Conservation (phyloP, 2,113 vertebrate genomes). For the Antigone vipio region DNA sequence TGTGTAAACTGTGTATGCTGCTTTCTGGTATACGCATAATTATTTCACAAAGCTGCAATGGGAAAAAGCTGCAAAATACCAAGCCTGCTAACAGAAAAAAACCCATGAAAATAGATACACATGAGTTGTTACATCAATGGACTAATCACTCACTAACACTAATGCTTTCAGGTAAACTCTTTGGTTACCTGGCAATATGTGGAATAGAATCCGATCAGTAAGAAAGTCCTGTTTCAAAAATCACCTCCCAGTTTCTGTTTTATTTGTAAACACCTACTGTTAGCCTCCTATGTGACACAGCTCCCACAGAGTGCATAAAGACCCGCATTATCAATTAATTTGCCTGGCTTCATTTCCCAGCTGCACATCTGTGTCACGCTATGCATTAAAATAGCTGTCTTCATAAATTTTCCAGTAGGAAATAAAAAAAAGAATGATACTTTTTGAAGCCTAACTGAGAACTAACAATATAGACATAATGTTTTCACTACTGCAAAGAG, state of each 20-base stretch:
- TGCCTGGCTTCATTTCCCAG: neutral
- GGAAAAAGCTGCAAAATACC: neutral
- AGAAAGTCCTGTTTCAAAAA: neutral
- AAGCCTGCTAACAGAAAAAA: neutral
- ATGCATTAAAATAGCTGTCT: neutral
- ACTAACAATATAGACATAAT: neutral
- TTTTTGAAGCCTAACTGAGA: neutral
- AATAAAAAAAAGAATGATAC: neutral
- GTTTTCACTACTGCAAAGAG: neutral
- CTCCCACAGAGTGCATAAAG: neutral
- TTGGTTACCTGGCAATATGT: neutral
- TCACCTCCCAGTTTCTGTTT: neutral
- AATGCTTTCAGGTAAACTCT: neutral
- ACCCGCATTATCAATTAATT: conserved; percentile 6
- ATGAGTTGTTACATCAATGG: neutral
- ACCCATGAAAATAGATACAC: neutral
- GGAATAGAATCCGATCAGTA: neutral
- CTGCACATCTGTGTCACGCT: neutral
- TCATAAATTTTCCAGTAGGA: neutral
- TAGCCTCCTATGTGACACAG: neutral
- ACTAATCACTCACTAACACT: neutral
- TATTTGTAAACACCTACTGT: neutral
- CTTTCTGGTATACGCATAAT: neutral
- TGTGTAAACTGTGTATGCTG: neutral
- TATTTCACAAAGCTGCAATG: neutral